These are phyloP conservation scores for Tarsius wallacei DNA, from an alignment of 2,797 vertebrate genomes.

Conservation along the genomic window DNA sequence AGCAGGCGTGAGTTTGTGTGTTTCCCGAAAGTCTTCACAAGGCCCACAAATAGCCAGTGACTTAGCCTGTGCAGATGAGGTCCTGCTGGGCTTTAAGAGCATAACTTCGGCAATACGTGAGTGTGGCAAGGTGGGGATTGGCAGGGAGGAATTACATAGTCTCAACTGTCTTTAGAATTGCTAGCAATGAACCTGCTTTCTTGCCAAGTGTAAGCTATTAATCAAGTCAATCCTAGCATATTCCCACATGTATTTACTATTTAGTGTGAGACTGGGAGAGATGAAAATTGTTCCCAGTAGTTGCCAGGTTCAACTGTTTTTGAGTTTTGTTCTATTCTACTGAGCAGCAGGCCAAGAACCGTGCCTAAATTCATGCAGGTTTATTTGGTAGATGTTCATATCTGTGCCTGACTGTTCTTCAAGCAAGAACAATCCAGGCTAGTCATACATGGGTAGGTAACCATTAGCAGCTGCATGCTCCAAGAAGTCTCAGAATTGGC, in stretches of 20 bases:
- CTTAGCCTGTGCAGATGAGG: background rate
- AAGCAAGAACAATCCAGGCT: background rate
- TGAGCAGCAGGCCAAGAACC: background rate
- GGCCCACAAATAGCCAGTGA: too few species aligned
- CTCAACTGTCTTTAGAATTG: slow-evolving; percentile 26
- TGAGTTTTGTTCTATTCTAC: background rate
- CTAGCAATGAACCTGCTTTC: background rate
- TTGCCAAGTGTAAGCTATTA: slow-evolving; percentile 23
- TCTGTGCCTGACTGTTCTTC: background rate
- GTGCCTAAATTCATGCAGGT: background rate
- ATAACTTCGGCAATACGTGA: too few species aligned
- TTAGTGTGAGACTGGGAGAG: slow-evolving; percentile 13
- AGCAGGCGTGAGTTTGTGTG: background rate
- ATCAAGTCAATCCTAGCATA: background rate
- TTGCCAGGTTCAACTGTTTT: background rate
- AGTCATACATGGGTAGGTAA: background rate
- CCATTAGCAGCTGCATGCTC: background rate
- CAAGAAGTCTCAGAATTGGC: background rate
- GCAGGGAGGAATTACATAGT: background rate
- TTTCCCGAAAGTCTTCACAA: background rate
- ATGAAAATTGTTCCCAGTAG: slow-evolving; percentile 1
- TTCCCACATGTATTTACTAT: background rate
- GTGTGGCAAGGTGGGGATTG: background rate
- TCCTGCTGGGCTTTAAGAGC: background rate
- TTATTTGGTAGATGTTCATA: background rate